Evolutionary conservation across 1,140 invertebrate genomes (phyloP).

Genomic region (Prorops nasuta): DNA sequence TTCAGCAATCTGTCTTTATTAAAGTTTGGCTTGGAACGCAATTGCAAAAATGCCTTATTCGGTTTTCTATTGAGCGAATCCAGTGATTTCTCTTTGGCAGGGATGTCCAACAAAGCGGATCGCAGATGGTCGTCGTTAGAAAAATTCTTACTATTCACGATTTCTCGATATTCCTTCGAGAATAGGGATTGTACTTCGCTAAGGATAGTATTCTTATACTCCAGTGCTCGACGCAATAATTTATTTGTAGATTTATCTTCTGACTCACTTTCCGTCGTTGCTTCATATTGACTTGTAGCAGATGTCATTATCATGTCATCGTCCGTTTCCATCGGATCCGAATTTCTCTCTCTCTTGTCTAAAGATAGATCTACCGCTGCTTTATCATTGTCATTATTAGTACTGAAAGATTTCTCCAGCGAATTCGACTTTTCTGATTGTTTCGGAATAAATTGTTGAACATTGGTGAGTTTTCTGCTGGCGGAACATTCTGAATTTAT

Average conservation of each 20-base stretch:
- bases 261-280: constrained; percentile 18
- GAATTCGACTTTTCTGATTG: background rate
- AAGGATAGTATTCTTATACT: constrained; percentile 27
- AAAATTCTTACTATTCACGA: no score
- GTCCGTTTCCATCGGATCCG: constrained; percentile 11
- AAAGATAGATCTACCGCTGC: background rate
- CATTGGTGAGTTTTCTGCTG: no score
- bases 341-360: background rate
- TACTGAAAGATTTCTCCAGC: background rate
- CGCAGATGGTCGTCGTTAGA: no score
- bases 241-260: constrained; percentile 25
- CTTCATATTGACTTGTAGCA: constrained; percentile 15
- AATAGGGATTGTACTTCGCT: no score
- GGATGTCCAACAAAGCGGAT: no score
- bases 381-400: background rate
- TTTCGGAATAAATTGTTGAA: background rate
- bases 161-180: no score
- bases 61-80: no score
- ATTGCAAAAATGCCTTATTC: no score
- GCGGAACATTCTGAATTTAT: no score
- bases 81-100: no score
- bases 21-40: no score
- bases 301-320: constrained; percentile 14
- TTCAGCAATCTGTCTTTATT: no score
- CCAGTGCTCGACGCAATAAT: constrained; percentile 29